Percentiles rank a stretch among this genome's conserved stretches.
Evolutionary conservation across 1,140 invertebrate species (phyloP).

Genomic region (Zophobas atratus): DNA sequence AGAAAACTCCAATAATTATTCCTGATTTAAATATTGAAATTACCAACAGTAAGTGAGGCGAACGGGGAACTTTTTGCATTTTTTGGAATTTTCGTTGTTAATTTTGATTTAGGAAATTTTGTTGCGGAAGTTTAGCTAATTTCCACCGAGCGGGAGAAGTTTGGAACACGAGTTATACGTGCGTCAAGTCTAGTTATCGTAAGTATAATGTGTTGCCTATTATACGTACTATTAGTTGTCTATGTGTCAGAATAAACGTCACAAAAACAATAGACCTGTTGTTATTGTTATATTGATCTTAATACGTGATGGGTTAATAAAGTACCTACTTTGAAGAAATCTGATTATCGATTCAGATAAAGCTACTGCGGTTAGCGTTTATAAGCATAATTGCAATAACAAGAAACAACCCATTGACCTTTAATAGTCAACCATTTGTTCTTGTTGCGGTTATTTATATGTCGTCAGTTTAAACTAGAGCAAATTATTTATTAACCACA

Average conservation of each 20-base stretch:
- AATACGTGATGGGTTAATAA: not conserved
- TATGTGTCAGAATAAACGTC: conserved; percentile 8
- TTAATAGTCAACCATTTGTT: no score
- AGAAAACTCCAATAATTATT: not conserved
- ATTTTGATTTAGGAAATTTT: no score
- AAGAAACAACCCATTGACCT: no score
- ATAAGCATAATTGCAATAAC: not conserved
- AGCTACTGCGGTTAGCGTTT: not conserved
- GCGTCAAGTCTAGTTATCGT: not conserved
- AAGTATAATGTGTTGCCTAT: conserved; percentile 9
- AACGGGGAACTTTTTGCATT: no score
- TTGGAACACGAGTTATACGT: not conserved
- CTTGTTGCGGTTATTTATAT: no score
- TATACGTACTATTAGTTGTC: not conserved
- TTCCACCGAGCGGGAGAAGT: not conserved
- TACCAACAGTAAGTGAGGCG: not conserved
- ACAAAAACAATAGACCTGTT: not conserved
- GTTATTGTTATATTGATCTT: not conserved
- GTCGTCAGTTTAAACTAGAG: no score
- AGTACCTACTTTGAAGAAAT: not conserved
- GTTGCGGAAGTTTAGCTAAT: no score
- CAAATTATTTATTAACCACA: no score
- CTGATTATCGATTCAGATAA: not conserved
- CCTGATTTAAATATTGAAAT: not conserved
- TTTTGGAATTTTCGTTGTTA: no score